These are phyloP conservation scores for Mormyrops attenuatus DNA, from an alignment of 2,797 vertebrate genomes.

Conservation along the genomic window DNA sequence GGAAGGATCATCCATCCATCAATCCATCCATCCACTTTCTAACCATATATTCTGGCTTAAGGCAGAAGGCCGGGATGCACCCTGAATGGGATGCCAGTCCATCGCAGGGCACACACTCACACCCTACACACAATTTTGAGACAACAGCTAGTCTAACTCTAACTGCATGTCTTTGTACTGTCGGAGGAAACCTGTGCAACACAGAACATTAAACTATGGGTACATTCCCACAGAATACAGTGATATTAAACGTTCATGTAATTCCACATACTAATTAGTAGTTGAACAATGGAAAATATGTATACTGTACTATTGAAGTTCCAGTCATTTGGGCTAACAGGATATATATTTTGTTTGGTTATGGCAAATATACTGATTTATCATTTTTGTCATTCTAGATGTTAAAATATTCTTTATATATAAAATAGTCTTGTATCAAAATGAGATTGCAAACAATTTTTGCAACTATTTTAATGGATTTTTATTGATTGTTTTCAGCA, in stretches of 20 bases:
- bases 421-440: neutral
- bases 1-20: too few species aligned
- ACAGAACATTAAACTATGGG: neutral
- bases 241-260: neutral
- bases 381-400: neutral
- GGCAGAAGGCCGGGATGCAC: too few species aligned
- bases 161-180: too few species aligned
- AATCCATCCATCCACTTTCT: too few species aligned
- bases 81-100: too few species aligned
- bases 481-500: neutral
- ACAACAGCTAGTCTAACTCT: too few species aligned
- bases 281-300: neutral
- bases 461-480: neutral
- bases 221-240: neutral
- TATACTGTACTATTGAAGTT: neutral
- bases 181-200: too few species aligned
- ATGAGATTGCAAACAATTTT: neutral
- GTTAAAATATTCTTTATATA: neutral
- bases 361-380: neutral
- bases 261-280: neutral
- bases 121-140: too few species aligned
- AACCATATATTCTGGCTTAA: too few species aligned
- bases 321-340: neutral
- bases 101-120: too few species aligned
- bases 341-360: neutral